These are phyloP conservation scores for Dioctria linearis DNA, from an alignment of 2,888 invertebrate species.

Conservation along the genomic window DNA sequence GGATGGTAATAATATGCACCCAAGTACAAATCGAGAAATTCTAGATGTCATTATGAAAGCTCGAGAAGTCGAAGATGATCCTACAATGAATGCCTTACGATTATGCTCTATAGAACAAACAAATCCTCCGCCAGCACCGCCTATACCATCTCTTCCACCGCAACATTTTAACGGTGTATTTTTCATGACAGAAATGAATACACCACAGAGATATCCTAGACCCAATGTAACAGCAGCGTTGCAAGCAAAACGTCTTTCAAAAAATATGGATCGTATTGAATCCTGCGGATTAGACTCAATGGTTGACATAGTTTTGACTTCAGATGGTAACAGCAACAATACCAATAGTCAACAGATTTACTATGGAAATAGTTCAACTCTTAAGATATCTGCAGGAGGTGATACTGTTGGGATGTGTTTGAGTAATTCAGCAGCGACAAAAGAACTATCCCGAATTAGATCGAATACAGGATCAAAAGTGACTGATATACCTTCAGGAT, in stretches of 20 bases:
- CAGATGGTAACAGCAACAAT: conserved; percentile 70
- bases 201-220: conserved; percentile 70
- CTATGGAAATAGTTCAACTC: conserved; percentile 67
- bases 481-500: conserved; percentile 81
- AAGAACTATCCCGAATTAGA: conserved; percentile 63
- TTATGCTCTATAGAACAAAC: conserved; percentile 63
- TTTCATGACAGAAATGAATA: conserved; percentile 73
- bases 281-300: conserved; percentile 78
- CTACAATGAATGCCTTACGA: conserved; percentile 68
- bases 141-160: conserved; percentile 62
- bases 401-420: neutral
- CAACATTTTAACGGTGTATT: conserved; percentile 76
- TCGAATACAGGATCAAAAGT: conserved; percentile 75
- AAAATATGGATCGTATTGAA: conserved; percentile 85
- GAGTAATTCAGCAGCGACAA: conserved; percentile 42
- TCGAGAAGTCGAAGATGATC: conserved; percentile 70
- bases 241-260: conserved; percentile 78
- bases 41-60: conserved; percentile 75
- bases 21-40: conserved; percentile 73
- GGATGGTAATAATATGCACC: conserved; percentile 61
- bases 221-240: conserved; percentile 73
- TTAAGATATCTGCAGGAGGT: conserved; percentile 60
- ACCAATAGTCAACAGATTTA: conserved; percentile 68
- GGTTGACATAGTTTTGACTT: conserved; percentile 80
- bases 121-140: conserved; percentile 38